Percentiles rank a stretch among this genome's conserved stretches.
Conservation (phyloP, 2,113 vertebrate genomes). For the Takifugu bimaculatus region DNA sequence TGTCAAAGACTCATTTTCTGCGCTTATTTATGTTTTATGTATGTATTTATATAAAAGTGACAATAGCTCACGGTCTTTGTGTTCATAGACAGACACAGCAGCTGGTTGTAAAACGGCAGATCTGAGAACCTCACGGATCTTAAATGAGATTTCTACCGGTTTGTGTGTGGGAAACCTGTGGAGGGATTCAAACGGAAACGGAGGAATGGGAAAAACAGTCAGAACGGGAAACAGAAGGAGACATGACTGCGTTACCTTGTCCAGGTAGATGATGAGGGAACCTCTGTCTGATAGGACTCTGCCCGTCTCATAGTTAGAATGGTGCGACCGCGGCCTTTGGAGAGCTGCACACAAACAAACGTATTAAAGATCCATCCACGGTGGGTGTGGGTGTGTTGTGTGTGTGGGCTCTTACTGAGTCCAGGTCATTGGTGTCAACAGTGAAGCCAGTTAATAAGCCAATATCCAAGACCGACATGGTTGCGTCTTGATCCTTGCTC, state of each 20-base stretch:
- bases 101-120: constrained; percentile 79
- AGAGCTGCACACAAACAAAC: constrained; percentile 62
- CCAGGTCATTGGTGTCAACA: constrained; percentile 61
- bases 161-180: constrained; percentile 60
- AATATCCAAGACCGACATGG: constrained; percentile 75
- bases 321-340: constrained; percentile 62
- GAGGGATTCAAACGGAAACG: constrained; percentile 2
- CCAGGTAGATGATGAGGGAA: constrained; percentile 83
- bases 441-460: constrained; percentile 74
- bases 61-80: constrained; percentile 60
- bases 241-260: constrained; percentile 70
- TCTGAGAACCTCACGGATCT: constrained; percentile 64
- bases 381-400: background rate
- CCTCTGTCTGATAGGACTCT: constrained; percentile 65
- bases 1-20: too few relatives aligned
- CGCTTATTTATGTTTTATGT: too few relatives aligned
- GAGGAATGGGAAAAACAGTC: background rate
- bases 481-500: constrained; percentile 36
- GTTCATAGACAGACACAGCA: constrained; percentile 79
- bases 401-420: constrained; percentile 43
- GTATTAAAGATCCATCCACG: background rate
- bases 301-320: constrained; percentile 77
- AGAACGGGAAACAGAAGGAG: background rate
- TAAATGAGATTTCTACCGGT: constrained; percentile 69
- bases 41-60: too few relatives aligned